Evolutionary conservation across 2,888 invertebrate genomes (phyloP).

Genomic region (Pelosia muscerda): DNA sequence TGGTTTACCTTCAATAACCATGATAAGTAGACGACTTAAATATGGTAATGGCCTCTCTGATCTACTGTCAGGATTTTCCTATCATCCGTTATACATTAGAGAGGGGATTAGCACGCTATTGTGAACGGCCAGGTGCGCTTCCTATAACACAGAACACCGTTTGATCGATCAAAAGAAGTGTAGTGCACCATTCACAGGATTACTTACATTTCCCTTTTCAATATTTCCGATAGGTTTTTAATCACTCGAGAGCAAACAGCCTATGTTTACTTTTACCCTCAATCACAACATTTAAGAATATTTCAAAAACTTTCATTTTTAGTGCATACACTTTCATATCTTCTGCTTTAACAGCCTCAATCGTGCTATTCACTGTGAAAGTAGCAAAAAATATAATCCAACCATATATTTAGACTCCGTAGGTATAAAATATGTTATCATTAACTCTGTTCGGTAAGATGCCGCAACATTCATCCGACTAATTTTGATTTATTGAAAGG

Average conservation of each 20-base stretch:
- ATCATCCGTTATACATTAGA: background rate
- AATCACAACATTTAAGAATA: background rate
- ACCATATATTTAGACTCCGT: too few relatives aligned
- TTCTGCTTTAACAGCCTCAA: background rate
- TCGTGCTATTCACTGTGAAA: background rate
- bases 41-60: background rate
- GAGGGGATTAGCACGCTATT: background rate
- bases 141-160: background rate
- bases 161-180: background rate
- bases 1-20: background rate
- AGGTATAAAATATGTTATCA: background rate
- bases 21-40: background rate
- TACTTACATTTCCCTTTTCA: background rate
- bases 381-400: background rate
- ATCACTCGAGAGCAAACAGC: background rate
- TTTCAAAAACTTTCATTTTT: background rate
- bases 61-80: background rate
- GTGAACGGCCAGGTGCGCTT: background rate
- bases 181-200: slow-evolving; percentile 1
- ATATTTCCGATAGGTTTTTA: background rate
- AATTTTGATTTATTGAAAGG: background rate
- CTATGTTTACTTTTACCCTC: background rate
- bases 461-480: background rate
- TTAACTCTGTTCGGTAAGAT: background rate
- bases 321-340: background rate